Percentiles rank a stretch among this genome's conserved stretches.
Evolutionary conservation across 2,113 vertebrate species (phyloP).

Genomic region (Corydoras sp.): DNA sequence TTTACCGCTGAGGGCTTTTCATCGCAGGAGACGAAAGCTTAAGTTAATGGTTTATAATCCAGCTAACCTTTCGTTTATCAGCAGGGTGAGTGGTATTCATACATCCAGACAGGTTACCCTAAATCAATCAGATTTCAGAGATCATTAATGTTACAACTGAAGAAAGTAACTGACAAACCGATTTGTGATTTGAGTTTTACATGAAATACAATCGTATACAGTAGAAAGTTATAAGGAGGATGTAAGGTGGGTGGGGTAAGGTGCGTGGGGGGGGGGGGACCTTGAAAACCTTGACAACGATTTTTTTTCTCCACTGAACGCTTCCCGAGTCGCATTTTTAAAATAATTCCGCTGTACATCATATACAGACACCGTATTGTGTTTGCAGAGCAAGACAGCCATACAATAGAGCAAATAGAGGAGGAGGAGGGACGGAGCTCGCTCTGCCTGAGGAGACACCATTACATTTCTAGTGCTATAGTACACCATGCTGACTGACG

Average conservation of each 20-base stretch:
- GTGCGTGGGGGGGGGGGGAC: not conserved
- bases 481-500: conserved; percentile 46
- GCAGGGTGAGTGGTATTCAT: not conserved
- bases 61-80: not conserved
- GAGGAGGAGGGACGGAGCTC: conserved; percentile 17
- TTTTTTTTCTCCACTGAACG: conserved; percentile 23
- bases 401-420: conserved; percentile 18
- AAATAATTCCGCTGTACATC: conserved; percentile 79
- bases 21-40: conserved; percentile 2
- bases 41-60: conserved; percentile 4
- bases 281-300: conserved; percentile 18
- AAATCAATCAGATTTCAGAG: too few species aligned
- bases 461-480: conserved; percentile 45
- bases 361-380: conserved; percentile 72
- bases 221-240: not conserved
- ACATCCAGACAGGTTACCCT: too few species aligned
- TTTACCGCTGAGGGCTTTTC: not conserved
- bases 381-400: conserved; percentile 47
- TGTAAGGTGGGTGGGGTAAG: not conserved
- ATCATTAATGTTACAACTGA: too few species aligned
- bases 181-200: too few species aligned
- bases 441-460: conserved; percentile 39
- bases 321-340: conserved; percentile 55
- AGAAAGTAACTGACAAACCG: too few species aligned
- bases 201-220: not conserved